Percentiles rank a stretch among this genome's conserved stretches.
Conservation (phyloP, 2,888 invertebrate genomes). For the Lingula anatina region DNA sequence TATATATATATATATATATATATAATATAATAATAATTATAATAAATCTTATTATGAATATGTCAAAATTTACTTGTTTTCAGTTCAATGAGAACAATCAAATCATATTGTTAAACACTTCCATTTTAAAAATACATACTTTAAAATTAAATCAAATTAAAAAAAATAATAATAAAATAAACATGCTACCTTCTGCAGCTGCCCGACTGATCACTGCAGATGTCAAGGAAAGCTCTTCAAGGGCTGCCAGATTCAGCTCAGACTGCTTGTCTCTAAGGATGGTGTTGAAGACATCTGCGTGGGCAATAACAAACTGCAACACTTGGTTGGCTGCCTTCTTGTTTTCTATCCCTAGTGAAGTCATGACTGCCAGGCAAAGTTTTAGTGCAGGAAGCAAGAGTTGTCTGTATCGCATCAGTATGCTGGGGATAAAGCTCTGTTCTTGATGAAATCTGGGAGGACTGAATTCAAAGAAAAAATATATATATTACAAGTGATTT, state of each 20-base stretch:
- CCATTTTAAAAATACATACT: background rate
- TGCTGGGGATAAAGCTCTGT: conserved; percentile 58
- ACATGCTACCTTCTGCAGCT: conserved; percentile 50
- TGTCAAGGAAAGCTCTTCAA: conserved; percentile 71
- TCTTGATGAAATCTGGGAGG: no score
- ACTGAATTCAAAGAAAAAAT: no score
- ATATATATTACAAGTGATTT: no score
- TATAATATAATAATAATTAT: no score
- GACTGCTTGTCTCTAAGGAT: conserved; percentile 69
- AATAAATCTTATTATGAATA: no score
- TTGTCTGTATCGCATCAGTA: conserved; percentile 72
- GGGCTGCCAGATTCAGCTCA: conserved; percentile 62
- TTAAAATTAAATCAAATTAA: no score
- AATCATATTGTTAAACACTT: background rate
- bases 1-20: no score
- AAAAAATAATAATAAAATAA: background rate
- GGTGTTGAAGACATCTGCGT: conserved; percentile 75
- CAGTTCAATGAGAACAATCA: no score
- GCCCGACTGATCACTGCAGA: conserved; percentile 72
- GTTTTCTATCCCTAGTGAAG: conserved; percentile 77
- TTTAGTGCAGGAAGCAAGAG: conserved; percentile 76
- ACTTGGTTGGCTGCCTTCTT: conserved; percentile 64
- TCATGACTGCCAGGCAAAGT: conserved; percentile 75
- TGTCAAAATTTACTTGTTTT: no score
- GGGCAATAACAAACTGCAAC: conserved; percentile 72